Percentiles rank a stretch among this genome's conserved stretches.
These are phyloP conservation scores for Sesamia nonagrioides DNA, from an alignment of 1,140 invertebrate species.

Conservation along the genomic window DNA sequence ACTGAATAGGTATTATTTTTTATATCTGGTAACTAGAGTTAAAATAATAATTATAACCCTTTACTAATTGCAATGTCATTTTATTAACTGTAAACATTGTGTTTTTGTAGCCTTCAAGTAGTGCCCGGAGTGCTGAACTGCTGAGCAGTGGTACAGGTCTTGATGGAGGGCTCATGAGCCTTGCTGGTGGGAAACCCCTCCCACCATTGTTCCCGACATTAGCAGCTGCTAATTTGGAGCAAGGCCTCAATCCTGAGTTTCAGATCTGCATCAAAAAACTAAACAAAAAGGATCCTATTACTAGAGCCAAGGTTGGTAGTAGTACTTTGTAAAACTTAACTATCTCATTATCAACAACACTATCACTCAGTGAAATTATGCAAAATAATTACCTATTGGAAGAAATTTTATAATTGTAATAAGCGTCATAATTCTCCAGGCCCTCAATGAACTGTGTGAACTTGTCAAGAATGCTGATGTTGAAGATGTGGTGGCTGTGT, in stretches of 20 bases:
- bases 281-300: constrained; percentile 81
- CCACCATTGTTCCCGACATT: constrained; percentile 73
- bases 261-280: constrained; percentile 78
- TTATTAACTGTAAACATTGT: neutral
- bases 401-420: no score
- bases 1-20: no score
- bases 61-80: no score
- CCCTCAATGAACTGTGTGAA: constrained; percentile 74
- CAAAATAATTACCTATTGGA: neutral
- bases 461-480: constrained; percentile 64
- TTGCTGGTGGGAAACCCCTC: constrained; percentile 57
- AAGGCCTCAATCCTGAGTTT: constrained; percentile 66
- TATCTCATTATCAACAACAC: neutral
- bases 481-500: constrained; percentile 66
- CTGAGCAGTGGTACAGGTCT: constrained; percentile 61
- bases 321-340: neutral
- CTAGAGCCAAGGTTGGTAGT: constrained; percentile 74
- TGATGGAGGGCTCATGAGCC: constrained; percentile 54
- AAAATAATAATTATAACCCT: no score
- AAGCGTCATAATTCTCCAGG: constrained; percentile 57
- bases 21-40: no score
- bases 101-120: constrained; percentile 74
- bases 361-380: neutral
- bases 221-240: constrained; percentile 58
- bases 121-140: constrained; percentile 76